These are phyloP conservation scores for Plestiodon gilberti DNA, from an alignment of 2,113 vertebrate genomes.

Conservation along the genomic window DNA sequence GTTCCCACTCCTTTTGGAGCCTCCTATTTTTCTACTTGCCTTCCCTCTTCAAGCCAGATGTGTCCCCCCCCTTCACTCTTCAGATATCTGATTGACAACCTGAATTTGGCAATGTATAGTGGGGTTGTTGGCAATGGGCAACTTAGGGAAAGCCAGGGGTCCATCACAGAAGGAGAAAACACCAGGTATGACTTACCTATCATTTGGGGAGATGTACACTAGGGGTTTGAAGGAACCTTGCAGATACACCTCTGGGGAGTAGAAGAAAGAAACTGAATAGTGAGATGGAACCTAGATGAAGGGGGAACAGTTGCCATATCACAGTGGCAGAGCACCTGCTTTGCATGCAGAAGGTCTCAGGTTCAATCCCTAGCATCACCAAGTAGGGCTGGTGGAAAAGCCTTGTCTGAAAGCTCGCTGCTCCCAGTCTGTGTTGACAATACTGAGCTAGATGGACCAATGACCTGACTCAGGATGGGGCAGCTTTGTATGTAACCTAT, in stretches of 20 bases:
- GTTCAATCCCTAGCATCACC: neutral
- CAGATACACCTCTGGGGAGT: slow-evolving; percentile 88
- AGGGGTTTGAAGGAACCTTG: slow-evolving; percentile 86
- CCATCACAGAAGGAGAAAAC: rapidly evolving
- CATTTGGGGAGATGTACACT: slow-evolving; percentile 87
- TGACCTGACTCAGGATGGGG: neutral
- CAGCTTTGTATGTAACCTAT: too few species aligned
- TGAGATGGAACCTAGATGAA: too few species aligned
- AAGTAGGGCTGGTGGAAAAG: neutral
- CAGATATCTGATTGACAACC: neutral
- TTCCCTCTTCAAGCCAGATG: neutral
- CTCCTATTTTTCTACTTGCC: neutral
- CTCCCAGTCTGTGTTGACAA: too few species aligned
- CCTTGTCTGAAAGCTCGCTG: too few species aligned
- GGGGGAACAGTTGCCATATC: neutral
- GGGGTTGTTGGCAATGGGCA: neutral
- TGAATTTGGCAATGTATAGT: neutral
- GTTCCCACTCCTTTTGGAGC: neutral
- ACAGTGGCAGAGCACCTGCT: slow-evolving; percentile 11
- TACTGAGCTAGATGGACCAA: too few species aligned
- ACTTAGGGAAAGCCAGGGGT: neutral
- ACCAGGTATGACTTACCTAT: slow-evolving; percentile 78
- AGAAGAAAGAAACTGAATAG: slow-evolving; percentile 24
- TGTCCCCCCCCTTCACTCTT: too few species aligned
- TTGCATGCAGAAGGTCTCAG: too few species aligned